Evolutionary conservation across 2,113 vertebrate genomes (phyloP).

Genomic region (Cyprinus carpio): DNA sequence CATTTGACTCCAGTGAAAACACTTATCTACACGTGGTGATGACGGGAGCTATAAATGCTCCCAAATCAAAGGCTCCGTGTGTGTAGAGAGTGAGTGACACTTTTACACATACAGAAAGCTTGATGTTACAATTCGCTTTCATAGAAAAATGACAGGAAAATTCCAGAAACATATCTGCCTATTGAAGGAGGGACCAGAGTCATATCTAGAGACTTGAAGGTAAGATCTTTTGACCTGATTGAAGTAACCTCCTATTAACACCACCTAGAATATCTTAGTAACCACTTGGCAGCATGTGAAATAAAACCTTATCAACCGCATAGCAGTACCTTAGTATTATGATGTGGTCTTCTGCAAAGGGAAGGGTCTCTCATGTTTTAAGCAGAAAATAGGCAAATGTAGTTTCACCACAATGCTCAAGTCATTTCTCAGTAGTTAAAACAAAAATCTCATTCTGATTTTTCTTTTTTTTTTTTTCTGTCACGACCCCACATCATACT

Average conservation of each 20-base stretch:
- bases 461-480: too few relatives aligned
- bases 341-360: neutral
- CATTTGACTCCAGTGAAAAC: neutral
- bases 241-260: too few relatives aligned
- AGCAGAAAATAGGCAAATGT: neutral
- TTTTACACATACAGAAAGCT: conserved; percentile 1
- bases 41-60: neutral
- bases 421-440: conserved; percentile 9
- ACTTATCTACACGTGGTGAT: neutral
- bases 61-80: neutral
- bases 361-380: neutral
- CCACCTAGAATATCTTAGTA: neutral
- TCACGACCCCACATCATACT: neutral
- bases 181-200: neutral
- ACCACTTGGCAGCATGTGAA: neutral
- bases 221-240: neutral
- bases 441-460: neutral
- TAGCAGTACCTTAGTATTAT: neutral
- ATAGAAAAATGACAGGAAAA: neutral
- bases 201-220: neutral
- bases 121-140: neutral
- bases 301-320: neutral
- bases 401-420: neutral
- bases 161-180: neutral
- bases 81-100: too few relatives aligned